Base-by-base conservation (phyloP, 2,797 vertebrate species). In the Meriones psammophilus region DNA sequence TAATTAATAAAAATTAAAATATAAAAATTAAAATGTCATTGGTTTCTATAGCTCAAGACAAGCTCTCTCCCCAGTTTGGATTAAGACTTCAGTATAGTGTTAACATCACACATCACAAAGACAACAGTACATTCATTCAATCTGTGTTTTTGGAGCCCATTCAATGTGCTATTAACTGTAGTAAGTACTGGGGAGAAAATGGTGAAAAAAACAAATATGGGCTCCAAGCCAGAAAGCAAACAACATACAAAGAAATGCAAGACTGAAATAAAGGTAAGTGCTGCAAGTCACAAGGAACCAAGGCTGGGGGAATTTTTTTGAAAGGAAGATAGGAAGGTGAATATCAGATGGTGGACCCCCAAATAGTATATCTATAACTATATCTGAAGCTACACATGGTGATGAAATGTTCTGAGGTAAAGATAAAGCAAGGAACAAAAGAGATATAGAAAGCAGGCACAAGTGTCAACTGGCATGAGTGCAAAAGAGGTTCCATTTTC, bases 21-120 rank as follows among this genome's bases (percentile, higher is more conserved):
- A 42, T 42, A 74, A 74, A 91, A 95, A 69, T 93, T 88, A 88
- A 88, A 95, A 78, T 81, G 76, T 26, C 30, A 73, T 58, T 36
- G 56, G 30, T 68, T 22, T 50, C 56, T 89, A 13, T 46, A 81
- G 76, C 46, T 26, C 64, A 84, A 60, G 42, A 83, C 18, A 77
- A 66, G 33, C 26, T 69, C 94, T 90, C 46, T 60, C 39, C 15
- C 20, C 56, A 76, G 39, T 88, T 79, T 56, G 78, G 13, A 73
- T 58, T 42, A 14, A 78, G 81, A 91, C 46, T 50, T 88, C 50
- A 54, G 64, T 13, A 20, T 78, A 54, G 60, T 33, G 24, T 78
- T 74, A 73, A 54, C 30, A 46, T 71, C 54, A 33, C 24, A 9
- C 36, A 81, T 92, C 20, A 22, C 46, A 68, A 50, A 46, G 73